Percentiles rank a stretch among this genome's conserved stretches.
Conservation (phyloP, 2,888 invertebrate genomes). For the Salpingus planirostris region DNA sequence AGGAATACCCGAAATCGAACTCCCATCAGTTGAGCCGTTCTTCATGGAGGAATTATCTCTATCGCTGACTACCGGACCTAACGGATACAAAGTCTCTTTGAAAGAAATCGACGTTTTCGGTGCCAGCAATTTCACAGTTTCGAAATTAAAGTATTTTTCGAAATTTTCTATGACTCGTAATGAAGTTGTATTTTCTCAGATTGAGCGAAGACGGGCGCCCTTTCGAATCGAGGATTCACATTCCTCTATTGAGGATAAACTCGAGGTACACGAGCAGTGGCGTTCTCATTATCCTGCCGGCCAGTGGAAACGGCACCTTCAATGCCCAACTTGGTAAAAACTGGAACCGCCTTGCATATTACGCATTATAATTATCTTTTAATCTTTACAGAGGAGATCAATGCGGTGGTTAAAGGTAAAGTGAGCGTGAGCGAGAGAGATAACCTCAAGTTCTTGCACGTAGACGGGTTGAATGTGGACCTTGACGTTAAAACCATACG, state of each 20-base stretch:
- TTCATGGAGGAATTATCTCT: conserved; percentile 53
- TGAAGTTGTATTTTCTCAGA: conserved; percentile 30
- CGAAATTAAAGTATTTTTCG: conserved; percentile 45
- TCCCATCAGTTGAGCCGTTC: conserved; percentile 61
- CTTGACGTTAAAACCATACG: conserved; percentile 52
- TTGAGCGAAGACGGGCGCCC: conserved; percentile 52
- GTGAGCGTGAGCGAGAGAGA: conserved; percentile 43
- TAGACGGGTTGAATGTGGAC: conserved; percentile 53
- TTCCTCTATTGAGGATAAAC: conserved; percentile 57
- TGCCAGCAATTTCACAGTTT: conserved; percentile 54
- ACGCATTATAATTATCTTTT: not conserved
- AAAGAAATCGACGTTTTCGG: conserved; percentile 54
- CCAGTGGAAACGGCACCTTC: conserved; percentile 62
- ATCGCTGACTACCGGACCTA: conserved; percentile 47
- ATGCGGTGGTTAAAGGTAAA: conserved; percentile 50
- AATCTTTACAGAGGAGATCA: conserved; percentile 50
- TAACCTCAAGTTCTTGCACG: conserved; percentile 49
- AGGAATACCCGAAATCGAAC: conserved; percentile 56
- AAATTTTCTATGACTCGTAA: not conserved
- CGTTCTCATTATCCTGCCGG: conserved; percentile 59
- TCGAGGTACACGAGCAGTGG: conserved; percentile 61
- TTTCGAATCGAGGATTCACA: conserved; percentile 54
- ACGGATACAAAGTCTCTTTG: conserved; percentile 51
- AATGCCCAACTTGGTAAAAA: conserved; percentile 51
- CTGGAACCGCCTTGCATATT: conserved; percentile 25